Evolutionary conservation across 2,113 vertebrate species (phyloP), one percentile per base, ranked within the genome.

Genomic region (Chionomys nivalis): DNA sequence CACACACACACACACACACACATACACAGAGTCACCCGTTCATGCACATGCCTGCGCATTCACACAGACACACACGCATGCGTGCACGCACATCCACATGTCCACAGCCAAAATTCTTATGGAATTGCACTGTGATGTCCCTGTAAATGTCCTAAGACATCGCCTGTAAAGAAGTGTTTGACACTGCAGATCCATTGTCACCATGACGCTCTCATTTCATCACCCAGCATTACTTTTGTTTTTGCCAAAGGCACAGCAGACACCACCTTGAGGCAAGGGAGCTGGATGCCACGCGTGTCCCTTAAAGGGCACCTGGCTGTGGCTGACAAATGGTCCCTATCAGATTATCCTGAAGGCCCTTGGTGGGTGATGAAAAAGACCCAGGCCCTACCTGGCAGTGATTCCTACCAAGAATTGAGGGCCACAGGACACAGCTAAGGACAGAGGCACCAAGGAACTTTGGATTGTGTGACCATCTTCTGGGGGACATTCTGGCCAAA

Each of bases 401-500:
- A 65, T 61, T 39, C 10, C 61, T 5, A 55, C 9, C 21, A 68
- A 17, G 39, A 82, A 42, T 44, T 58, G 33, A 90, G 47, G 83
- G 66, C 7, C 6, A 3, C 10, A 10, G 68, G n/a, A 19, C 39
- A 58, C 16, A 70, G 82, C 19, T 77, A 44, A 28, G 44, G 42
- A 10, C 7, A 17, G 1, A 23, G 39, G 47, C 47, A 31, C 63
- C 0, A 3, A 16, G n/a, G 36, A n/a, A 36, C 21, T 26, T 2
- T 5, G 31, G 24, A 42, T 1, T 33, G 28, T 52, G 17, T 52
- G 52, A 52, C 10, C 26, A 58, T 28, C 68, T 73, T 36, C n/a
- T 3, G 3, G 49, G 49, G 44, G 23, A 7, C n/a, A 23, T n/a
- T 61, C 81, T 44, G 39, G 49, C n/a, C 0, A 0, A 63, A 13